A percentile compares a stretch with the other conserved stretches of the same genome.
These are phyloP conservation scores for Matsumyia berberina DNA, from an alignment of 2,888 invertebrate species.

Conservation along the genomic window DNA sequence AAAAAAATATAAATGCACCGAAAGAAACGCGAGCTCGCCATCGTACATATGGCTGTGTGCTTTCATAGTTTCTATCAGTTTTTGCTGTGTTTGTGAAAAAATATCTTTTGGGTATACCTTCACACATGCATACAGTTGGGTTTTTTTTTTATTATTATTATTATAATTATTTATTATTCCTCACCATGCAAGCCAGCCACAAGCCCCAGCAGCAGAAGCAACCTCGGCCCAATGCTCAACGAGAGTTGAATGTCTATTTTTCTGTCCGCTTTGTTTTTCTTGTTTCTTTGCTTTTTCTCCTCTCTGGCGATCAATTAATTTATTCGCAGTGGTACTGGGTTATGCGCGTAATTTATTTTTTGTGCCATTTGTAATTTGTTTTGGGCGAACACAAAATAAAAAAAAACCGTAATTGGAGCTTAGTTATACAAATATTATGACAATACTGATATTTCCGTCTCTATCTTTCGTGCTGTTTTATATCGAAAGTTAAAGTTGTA, in stretches of 20 bases:
- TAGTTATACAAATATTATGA: slow-evolving; percentile 11
- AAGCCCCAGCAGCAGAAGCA: slow-evolving; percentile 8
- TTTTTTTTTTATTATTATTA: slow-evolving; percentile 38
- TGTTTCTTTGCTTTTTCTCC: slow-evolving; percentile 3
- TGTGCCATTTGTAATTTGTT: slow-evolving; percentile 40
- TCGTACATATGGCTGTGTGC: slow-evolving; percentile 31
- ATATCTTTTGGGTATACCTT: slow-evolving; percentile 31
- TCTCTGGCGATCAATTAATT: slow-evolving; percentile 59
- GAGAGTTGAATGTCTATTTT: slow-evolving; percentile 33
- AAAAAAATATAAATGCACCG: slow-evolving; percentile 47
- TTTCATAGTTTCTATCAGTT: slow-evolving; percentile 48
- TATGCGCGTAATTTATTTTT: slow-evolving; percentile 50
- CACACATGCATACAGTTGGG: not conserved
- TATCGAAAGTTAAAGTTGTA: no score
- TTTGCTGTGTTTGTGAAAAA: slow-evolving; percentile 43
- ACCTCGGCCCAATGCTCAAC: slow-evolving; percentile 21
- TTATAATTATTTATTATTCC: slow-evolving; percentile 50
- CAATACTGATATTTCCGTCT: not conserved
- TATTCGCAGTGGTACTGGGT: slow-evolving; percentile 64
- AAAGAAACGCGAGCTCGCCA: slow-evolving; percentile 29
- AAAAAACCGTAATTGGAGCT: slow-evolving; percentile 3
- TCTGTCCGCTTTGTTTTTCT: slow-evolving; percentile 14
- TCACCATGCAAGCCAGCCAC: slow-evolving; percentile 19
- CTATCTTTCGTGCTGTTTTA: not conserved
- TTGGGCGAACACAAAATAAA: slow-evolving; percentile 14